Base-by-base conservation (phyloP, 1,140 invertebrate genomes). In the Drosophila quadrilineata region DNA sequence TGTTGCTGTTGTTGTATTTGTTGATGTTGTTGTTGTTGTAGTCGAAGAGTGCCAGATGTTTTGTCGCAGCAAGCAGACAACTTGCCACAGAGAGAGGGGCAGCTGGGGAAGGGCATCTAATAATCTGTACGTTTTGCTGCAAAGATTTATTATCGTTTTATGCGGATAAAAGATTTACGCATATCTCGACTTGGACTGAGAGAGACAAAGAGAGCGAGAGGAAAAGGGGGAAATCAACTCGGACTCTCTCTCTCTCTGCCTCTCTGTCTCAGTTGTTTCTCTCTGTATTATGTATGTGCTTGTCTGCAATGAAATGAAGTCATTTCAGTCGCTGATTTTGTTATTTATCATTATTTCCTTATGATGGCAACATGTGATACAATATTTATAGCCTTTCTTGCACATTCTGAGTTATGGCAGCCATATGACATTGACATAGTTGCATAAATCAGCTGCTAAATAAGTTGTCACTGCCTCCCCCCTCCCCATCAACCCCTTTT, bases 341-440 rank as follows among this genome's bases (percentile, higher is more conserved):
- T 85, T 85, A 85, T 85, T 85, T 85, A 85, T 85, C 79, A 86
- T 85, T 85, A 85, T 86, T 85, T 71, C 71, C 66, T 75, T 85
- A 85, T 86, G 74, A 85, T 56, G 79, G 53, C 79, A 82, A 38
- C 74, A 84, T 85, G 63, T 85, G 80, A 79, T 79, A 86, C 75
- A 86, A 75, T 86, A 85, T 85, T 79, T 85, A 86, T 79, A 22
- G 74, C 36, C 45, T 59, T 54, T 14, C 54, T 14, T 54, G 35
- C 40, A 14, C 24, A n/a, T 5, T 31, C 53, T 54, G 52, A 82
- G 59, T 72, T 82, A 82, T 82, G 77, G 64, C 60, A 56, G 33
- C 40, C 66, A 69, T 65, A 52, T 79, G 79, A 85, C 79, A 86
- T 80, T 85, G 79, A 85, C 80, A 79, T 50, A 66, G 59, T 79